Evolutionary conservation across 1,140 invertebrate species (phyloP).

Genomic region (Triops cancriformis): DNA sequence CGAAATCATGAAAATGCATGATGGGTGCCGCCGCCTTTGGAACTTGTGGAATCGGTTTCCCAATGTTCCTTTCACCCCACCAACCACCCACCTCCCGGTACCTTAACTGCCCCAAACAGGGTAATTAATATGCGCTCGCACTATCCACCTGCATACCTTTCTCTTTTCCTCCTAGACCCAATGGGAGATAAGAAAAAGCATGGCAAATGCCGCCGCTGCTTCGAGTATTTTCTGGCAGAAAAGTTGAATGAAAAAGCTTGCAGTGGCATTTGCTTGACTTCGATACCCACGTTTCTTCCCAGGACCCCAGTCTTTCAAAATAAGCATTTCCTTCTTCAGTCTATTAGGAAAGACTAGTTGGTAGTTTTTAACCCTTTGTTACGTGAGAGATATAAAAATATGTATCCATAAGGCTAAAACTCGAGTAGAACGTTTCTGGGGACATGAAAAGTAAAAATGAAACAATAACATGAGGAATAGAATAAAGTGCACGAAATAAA

Average conservation of each 20-base stretch:
- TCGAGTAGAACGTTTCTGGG: too few species aligned
- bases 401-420: background rate
- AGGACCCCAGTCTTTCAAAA: background rate
- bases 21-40: background rate
- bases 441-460: too few species aligned
- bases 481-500: background rate
- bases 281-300: background rate
- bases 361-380: background rate
- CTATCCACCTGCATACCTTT: background rate
- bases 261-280: background rate
- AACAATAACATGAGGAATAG: background rate
- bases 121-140: slow-evolving; percentile 1
- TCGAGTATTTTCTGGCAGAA: background rate
- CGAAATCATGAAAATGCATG: slow-evolving; percentile 6
- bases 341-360: background rate
- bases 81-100: background rate
- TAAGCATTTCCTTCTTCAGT: background rate
- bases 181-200: background rate
- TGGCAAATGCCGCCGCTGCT: background rate
- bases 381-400: too few species aligned
- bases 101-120: background rate
- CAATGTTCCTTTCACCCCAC: background rate
- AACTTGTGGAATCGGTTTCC: background rate
- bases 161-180: background rate
- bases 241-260: background rate